Conservation (phyloP, 2,888 invertebrate genomes). For the Hydrotaea cyrtoneurina region DNA sequence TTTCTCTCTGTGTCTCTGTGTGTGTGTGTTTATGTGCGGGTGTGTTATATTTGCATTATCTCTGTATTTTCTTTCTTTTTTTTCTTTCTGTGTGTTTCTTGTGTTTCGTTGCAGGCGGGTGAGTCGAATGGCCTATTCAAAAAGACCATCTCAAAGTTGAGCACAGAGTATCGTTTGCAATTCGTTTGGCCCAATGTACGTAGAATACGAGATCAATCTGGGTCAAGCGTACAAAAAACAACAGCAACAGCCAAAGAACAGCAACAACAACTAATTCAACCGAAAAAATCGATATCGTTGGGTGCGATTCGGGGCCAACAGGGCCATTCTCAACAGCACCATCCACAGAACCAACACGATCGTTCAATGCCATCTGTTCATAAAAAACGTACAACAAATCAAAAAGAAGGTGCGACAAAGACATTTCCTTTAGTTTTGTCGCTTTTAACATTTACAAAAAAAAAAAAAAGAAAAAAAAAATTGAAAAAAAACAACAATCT, state of each 20-base stretch:
- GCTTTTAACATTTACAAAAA: slow-evolving; percentile 70
- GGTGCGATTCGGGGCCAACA: slow-evolving; percentile 84
- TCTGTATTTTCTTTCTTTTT: slow-evolving; percentile 65
- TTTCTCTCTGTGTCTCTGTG: neutral
- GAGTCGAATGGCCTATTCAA: slow-evolving; percentile 86
- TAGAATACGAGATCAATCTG: slow-evolving; percentile 80
- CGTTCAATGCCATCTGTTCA: slow-evolving; percentile 83
- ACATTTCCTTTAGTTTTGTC: slow-evolving; percentile 74
- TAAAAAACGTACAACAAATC: slow-evolving; percentile 84
- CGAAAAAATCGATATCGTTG: slow-evolving; percentile 90
- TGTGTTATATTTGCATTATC: slow-evolving; percentile 52
- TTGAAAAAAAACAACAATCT: slow-evolving; percentile 15
- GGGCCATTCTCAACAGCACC: slow-evolving; percentile 84
- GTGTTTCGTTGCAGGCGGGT: slow-evolving; percentile 82
- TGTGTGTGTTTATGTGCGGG: neutral
- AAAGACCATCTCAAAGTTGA: slow-evolving; percentile 87
- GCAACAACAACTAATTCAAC: slow-evolving; percentile 72
- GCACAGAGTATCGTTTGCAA: slow-evolving; percentile 94
- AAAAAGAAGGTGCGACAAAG: slow-evolving; percentile 82
- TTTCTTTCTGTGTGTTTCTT: slow-evolving; percentile 66
- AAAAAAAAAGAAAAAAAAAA: slow-evolving; percentile 66
- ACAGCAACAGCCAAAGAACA: slow-evolving; percentile 91
- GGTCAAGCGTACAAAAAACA: slow-evolving; percentile 87
- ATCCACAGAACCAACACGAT: slow-evolving; percentile 74
- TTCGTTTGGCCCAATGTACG: slow-evolving; percentile 90